Percentiles rank a stretch among this genome's conserved stretches.
phyloP scores from a whole-genome alignment of 2,888 invertebrate species.

The Opisthograptis luteolata region DNA sequence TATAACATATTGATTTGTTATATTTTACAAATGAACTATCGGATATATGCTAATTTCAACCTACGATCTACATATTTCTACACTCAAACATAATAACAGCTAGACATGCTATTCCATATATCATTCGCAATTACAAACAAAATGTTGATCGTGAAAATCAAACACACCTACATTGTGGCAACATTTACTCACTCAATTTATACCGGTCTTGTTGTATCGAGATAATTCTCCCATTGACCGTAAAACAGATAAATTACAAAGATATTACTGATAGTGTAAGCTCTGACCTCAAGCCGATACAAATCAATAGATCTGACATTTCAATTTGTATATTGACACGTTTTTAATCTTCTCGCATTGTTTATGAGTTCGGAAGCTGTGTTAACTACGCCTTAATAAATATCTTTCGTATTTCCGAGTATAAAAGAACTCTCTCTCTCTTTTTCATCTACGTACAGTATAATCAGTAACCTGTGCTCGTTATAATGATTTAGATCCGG shows the following conservation, averaged over 20 bases:
- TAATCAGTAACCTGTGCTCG: background rate
- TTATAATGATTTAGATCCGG: too few relatives aligned
- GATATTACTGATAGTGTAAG: constrained; percentile 26
- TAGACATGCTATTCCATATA: constrained; percentile 9
- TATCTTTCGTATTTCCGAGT: constrained; percentile 57
- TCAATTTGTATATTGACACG: constrained; percentile 81
- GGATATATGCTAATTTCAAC: constrained; percentile 20
- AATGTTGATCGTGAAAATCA: constrained; percentile 15
- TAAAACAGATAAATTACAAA: constrained; percentile 34
- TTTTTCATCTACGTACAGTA: background rate
- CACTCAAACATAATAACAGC: constrained; percentile 16
- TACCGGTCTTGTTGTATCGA: constrained; percentile 45
- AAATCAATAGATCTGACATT: constrained; percentile 79
- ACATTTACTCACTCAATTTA: constrained; percentile 18
- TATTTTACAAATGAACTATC: constrained; percentile 16
- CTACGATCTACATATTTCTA: constrained; percentile 15
- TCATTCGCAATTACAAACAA: constrained; percentile 22
- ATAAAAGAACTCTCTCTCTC: constrained; percentile 25
- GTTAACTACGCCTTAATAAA: constrained; percentile 67
- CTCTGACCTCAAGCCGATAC: constrained; percentile 59
- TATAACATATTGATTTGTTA: constrained; percentile 13
- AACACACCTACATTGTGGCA: constrained; percentile 13
- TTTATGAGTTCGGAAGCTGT: constrained; percentile 77
- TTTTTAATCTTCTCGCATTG: constrained; percentile 77
- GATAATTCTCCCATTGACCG: constrained; percentile 26